Base-by-base conservation (phyloP, 1,140 invertebrate genomes). In the Conopomorpha cramerella region DNA sequence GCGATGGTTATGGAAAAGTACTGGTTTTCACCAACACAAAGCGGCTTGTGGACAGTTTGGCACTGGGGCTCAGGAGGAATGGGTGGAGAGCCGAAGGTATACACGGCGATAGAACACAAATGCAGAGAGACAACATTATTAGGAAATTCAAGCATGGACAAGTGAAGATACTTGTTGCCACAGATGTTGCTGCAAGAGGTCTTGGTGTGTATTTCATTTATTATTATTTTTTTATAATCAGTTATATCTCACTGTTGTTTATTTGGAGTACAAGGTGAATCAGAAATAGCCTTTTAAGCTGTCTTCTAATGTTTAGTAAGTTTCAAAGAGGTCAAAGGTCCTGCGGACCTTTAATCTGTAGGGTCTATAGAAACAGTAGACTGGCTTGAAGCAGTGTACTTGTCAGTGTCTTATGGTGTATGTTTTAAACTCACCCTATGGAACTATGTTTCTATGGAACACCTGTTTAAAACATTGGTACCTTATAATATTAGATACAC, bases 1-100 rank as follows among this genome's bases (percentile, higher is more conserved):
- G 81, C 11, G 86, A 91, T 40, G 84, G 84, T 36, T 84, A 87
- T 36, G 90, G 59, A 7, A 89, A 77, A 90, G 89, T 72, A 83
- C 84, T 42, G 81, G 88, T 96, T 34, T 95, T 96, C 67, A 86
- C 89, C 28, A 92, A 95, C 62, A 96, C 93, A 0, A 96, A 95
- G 62, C 84, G 86, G 46, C 92, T 90, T 65, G 87, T 88, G 14
- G 89, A 92, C 71, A 85, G 84, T 36, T 64, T 91, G 12, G 79
- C 84, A 7, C 54, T 82, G 19, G 63, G 71, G 46, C 81, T 91
- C 58, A 78, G 82, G 45, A 76, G 81, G 44, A 85, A 84, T 73
- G 87, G 87, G 28, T 79, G 73, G 83, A 83, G 81, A 25, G 86
- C 85, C 11, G 78, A 83, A 47, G 83, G 84, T 41, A 90, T 90